Evolutionary conservation across 2,797 vertebrate species (phyloP).

Genomic region (Rhabdophis nuchalis): DNA sequence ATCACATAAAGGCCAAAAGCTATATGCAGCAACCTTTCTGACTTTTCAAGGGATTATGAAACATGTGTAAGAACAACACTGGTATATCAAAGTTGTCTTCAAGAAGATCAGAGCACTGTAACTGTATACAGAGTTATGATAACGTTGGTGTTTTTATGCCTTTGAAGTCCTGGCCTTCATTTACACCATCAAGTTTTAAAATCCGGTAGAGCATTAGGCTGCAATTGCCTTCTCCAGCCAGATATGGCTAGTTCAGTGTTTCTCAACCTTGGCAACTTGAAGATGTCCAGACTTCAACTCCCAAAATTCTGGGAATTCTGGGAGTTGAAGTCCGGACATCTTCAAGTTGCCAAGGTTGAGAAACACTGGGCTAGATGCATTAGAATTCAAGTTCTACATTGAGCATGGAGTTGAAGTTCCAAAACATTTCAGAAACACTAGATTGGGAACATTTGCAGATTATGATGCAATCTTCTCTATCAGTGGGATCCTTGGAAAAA

Average conservation of each 20-base stretch:
- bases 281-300: too few species aligned
- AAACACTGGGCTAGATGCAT: too few species aligned
- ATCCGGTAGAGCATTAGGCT: neutral
- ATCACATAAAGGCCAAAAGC: neutral
- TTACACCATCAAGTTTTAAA: neutral
- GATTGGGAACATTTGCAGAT: neutral
- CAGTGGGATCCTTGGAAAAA: neutral
- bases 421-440: neutral
- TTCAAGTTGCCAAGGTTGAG: too few species aligned
- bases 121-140: constrained; percentile 26
- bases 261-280: too few species aligned
- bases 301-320: too few species aligned
- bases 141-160: constrained; percentile 18
- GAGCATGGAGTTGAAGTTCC: neutral
- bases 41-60: neutral
- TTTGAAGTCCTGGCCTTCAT: constrained; percentile 15
- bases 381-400: neutral
- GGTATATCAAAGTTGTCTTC: neutral
- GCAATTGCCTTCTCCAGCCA: neutral
- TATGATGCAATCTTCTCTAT: neutral
- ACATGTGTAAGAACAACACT: neutral
- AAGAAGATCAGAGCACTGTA: neutral
- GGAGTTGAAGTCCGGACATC: too few species aligned
- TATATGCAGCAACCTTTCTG: neutral
- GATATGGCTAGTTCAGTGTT: too few species aligned